Conservation (phyloP, 1,140 invertebrate genomes). For the Metopolophium dirhodum region DNA sequence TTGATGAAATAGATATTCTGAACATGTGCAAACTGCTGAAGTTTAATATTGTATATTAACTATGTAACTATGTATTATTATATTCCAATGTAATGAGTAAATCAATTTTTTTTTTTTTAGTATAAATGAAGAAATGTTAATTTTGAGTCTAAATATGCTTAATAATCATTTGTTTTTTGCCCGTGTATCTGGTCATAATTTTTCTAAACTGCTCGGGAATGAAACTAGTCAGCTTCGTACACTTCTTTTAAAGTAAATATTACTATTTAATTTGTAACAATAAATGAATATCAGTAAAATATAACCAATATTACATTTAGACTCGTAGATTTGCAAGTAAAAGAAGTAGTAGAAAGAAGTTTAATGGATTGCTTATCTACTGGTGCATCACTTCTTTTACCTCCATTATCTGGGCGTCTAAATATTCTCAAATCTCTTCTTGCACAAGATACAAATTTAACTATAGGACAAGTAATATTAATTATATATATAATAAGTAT, state of each 20-base stretch:
- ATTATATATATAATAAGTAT: background rate
- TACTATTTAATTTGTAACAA: background rate
- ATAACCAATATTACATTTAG: conserved; percentile 60
- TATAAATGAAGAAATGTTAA: conserved; percentile 68
- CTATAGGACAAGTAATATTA: conserved; percentile 66
- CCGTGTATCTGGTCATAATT: conserved; percentile 64
- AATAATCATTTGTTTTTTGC: conserved; percentile 70
- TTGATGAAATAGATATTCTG: too few relatives aligned
- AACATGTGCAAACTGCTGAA: background rate
- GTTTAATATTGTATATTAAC: background rate
- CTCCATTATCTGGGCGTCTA: conserved; percentile 69
- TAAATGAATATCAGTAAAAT: background rate
- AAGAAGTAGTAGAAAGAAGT: conserved; percentile 66
- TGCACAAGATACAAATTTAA: conserved; percentile 67
- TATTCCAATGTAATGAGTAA: background rate
- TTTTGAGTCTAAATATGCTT: conserved; percentile 68
- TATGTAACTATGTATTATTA: background rate
- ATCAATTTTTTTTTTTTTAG: conserved; percentile 5
- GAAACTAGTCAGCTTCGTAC: conserved; percentile 68
- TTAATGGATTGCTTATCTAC: conserved; percentile 69
- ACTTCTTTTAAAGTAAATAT: conserved; percentile 64
- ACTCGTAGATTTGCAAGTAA: conserved; percentile 70
- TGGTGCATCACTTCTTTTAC: conserved; percentile 69
- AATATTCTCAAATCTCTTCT: conserved; percentile 69
- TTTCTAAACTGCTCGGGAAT: conserved; percentile 65